Conservation (phyloP, 2,113 vertebrate genomes). For the Poeciliopsis prolifica region DNA sequence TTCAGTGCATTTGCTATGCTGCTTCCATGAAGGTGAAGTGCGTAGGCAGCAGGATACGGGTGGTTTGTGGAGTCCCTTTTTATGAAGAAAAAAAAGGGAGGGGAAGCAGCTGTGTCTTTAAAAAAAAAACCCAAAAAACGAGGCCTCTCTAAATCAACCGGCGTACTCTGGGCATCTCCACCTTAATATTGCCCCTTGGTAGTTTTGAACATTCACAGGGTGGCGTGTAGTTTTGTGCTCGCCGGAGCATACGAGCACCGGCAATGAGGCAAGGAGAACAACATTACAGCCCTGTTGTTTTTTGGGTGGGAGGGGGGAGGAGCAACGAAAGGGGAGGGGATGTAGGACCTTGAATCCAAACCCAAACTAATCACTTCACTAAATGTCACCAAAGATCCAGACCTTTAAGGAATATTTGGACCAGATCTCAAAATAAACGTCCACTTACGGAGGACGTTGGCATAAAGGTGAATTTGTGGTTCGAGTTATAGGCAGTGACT, state of each 20-base stretch:
- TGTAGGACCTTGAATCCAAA: slow-evolving; percentile 43
- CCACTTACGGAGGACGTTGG: slow-evolving; percentile 42
- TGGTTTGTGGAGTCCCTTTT: neutral
- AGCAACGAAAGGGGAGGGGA: neutral
- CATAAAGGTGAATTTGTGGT: slow-evolving; percentile 3
- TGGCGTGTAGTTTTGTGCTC: slow-evolving; percentile 65
- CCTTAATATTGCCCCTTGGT: slow-evolving; percentile 27
- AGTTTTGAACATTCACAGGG: slow-evolving; percentile 53
- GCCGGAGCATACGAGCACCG: slow-evolving; percentile 56
- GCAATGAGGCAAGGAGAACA: slow-evolving; percentile 74
- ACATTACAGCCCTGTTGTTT: slow-evolving; percentile 65
- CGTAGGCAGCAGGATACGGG: slow-evolving; percentile 14
- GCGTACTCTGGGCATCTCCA: slow-evolving; percentile 3
- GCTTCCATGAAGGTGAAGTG: slow-evolving; percentile 39
- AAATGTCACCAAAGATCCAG: slow-evolving; percentile 51
- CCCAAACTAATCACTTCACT: slow-evolving; percentile 60
- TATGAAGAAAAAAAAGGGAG: neutral
- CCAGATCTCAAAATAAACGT: slow-evolving; percentile 22
- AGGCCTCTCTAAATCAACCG: slow-evolving; percentile 17
- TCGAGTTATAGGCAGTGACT: neutral
- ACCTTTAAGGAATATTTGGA: slow-evolving; percentile 17
- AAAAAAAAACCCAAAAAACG: too few relatives aligned
- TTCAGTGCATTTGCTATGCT: slow-evolving; percentile 13
- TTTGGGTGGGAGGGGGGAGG: slow-evolving; percentile 41
- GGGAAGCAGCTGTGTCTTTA: too few relatives aligned